Evolutionary conservation across 2,888 invertebrate genomes (phyloP).

Genomic region (Chaetoderma sp.): DNA sequence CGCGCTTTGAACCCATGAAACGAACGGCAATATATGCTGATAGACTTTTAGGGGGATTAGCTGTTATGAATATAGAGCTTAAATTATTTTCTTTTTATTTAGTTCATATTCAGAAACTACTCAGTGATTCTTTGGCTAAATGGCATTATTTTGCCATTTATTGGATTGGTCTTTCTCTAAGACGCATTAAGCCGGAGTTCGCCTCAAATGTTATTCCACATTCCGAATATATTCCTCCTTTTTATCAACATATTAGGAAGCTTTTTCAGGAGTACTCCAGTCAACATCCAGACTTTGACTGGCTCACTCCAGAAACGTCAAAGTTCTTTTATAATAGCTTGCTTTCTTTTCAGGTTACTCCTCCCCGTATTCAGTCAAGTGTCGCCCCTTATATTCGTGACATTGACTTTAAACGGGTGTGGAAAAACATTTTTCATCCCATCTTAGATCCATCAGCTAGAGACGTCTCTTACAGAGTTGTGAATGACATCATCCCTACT

Average conservation of each 20-base stretch:
- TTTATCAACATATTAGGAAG: conserved; percentile 1
- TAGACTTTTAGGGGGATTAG: neutral
- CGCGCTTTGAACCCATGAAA: neutral
- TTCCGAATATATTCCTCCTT: conserved; percentile 17
- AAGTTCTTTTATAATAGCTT: neutral
- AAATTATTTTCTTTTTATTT: neutral
- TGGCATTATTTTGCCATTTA: conserved; percentile 29
- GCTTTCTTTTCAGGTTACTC: neutral
- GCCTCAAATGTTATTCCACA: conserved; percentile 18
- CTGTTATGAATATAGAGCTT: neutral
- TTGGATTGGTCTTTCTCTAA: conserved; percentile 23
- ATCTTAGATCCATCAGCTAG: neutral
- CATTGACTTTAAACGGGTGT: neutral
- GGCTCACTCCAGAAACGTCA: neutral
- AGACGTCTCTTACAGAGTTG: neutral
- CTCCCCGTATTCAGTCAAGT: neutral
- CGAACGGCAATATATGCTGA: conserved; percentile 1
- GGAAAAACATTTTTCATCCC: neutral
- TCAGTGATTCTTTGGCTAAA: conserved; percentile 7
- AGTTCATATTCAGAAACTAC: conserved; percentile 7
- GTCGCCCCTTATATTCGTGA: no score
- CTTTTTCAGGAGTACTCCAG: neutral
- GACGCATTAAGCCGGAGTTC: neutral
- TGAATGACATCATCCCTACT: neutral
- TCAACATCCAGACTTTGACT: neutral